Conservation (phyloP, 2,888 invertebrate species). For the Apotomis capreana region DNA sequence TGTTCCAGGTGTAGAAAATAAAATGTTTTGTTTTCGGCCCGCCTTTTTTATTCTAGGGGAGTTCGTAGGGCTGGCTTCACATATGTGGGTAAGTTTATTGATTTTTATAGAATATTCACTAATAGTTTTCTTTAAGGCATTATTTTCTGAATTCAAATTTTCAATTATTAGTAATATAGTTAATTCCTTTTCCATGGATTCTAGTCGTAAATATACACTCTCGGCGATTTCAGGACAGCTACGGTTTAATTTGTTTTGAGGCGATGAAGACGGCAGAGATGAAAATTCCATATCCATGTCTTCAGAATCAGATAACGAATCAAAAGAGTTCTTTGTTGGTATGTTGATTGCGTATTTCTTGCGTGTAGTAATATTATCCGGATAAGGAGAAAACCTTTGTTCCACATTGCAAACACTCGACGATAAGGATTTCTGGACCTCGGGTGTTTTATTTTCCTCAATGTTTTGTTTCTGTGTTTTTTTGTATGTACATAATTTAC, state of each 20-base stretch:
- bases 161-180: conserved; percentile 7
- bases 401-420: not conserved
- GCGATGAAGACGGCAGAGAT: conserved; percentile 11
- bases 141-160: conserved; percentile 7
- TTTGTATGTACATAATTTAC: not conserved
- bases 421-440: not conserved
- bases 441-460: not conserved
- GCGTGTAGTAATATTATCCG: not conserved
- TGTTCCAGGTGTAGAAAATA: too few species aligned
- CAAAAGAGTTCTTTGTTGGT: conserved; percentile 13
- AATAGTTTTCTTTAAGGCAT: conserved; percentile 4
- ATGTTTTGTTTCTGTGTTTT: conserved; percentile 1
- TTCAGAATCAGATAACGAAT: conserved; percentile 15
- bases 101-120: conserved; percentile 15
- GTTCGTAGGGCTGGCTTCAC: not conserved
- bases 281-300: conserved; percentile 3
- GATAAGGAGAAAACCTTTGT: not conserved
- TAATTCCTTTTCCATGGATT: conserved; percentile 2
- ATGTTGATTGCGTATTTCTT: conserved; percentile 4
- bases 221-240: conserved; percentile 21
- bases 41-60: not conserved
- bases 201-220: conserved; percentile 9
- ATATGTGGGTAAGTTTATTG: conserved; percentile 15
- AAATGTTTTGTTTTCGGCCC: too few species aligned
- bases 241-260: not conserved